A percentile compares a stretch with the other conserved stretches of the same genome.
Conservation (phyloP, 2,888 invertebrate genomes). For the Muscina levida region DNA sequence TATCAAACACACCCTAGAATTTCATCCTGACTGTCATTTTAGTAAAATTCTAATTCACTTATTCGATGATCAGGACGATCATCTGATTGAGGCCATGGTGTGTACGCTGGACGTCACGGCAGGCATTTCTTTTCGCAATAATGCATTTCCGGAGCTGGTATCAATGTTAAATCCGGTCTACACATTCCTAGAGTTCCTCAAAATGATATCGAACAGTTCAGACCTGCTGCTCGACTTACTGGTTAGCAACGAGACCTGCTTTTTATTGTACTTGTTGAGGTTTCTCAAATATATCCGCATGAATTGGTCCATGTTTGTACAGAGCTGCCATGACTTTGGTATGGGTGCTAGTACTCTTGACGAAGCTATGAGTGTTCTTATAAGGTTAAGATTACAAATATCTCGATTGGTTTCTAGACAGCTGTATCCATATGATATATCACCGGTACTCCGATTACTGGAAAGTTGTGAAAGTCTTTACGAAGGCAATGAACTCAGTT, state of each 20-base stretch:
- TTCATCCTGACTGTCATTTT: constrained; percentile 92
- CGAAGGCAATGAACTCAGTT: constrained; percentile 91
- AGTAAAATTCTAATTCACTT: constrained; percentile 93
- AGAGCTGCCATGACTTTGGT: constrained; percentile 85
- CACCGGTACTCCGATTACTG: constrained; percentile 90
- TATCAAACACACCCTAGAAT: constrained; percentile 89
- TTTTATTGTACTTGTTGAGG: constrained; percentile 89
- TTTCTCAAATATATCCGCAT: constrained; percentile 91
- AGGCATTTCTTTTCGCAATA: constrained; percentile 90
- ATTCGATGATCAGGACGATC: constrained; percentile 95
- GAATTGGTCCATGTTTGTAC: constrained; percentile 91
- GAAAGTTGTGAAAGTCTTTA: constrained; percentile 92
- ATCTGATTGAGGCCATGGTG: constrained; percentile 94
- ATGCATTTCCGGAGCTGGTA: constrained; percentile 89
- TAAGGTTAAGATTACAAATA: constrained; percentile 89
- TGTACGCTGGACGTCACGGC: constrained; percentile 93
- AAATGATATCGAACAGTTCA: constrained; percentile 90
- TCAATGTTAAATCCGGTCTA: constrained; percentile 91
- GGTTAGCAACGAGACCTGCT: constrained; percentile 95
- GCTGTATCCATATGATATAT: constrained; percentile 94
- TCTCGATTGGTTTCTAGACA: constrained; percentile 90
- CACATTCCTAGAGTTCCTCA: constrained; percentile 92
- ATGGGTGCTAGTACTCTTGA: constrained; percentile 83
- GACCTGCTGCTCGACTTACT: constrained; percentile 91
- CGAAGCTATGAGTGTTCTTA: constrained; percentile 91